Conservation (phyloP, 2,797 vertebrate species). For the Cynopterus sphinx region DNA sequence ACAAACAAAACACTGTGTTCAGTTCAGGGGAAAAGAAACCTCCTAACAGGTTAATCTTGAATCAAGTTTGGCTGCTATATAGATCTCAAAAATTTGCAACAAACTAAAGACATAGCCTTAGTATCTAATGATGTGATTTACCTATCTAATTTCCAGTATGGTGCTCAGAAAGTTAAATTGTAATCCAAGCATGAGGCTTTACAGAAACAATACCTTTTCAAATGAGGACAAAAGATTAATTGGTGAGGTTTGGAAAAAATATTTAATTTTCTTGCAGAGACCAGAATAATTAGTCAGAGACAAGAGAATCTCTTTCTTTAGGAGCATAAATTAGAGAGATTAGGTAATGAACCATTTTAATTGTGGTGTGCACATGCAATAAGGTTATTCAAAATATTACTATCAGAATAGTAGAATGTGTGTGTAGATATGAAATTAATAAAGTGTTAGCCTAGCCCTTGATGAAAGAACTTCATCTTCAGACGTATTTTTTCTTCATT, state of each 20-base stretch:
- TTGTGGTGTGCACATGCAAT: conserved; percentile 1
- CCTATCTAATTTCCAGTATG: conserved; percentile 41
- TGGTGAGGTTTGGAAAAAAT: conserved; percentile 49
- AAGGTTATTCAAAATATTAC: conserved; percentile 50
- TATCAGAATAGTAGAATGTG: neutral
- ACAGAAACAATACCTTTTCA: conserved; percentile 42
- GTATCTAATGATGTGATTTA: conserved; percentile 55
- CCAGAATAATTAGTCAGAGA: conserved; percentile 56
- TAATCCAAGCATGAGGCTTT: conserved; percentile 5
- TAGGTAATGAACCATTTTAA: conserved; percentile 60
- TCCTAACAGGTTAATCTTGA: neutral
- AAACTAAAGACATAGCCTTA: conserved; percentile 18
- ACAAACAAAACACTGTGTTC: no score
- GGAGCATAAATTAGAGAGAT: conserved; percentile 62
- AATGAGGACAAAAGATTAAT: conserved; percentile 68
- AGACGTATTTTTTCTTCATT: neutral
- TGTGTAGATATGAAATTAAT: neutral
- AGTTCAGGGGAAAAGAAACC: neutral
- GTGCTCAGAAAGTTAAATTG: conserved; percentile 55
- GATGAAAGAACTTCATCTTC: neutral
- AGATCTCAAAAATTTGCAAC: neutral
- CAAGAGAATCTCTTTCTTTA: conserved; percentile 45
- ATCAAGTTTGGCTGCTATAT: neutral
- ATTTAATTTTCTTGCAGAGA: conserved; percentile 65
- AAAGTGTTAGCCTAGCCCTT: neutral